A percentile compares a stretch with the other conserved stretches of the same genome.
Evolutionary conservation across 2,888 invertebrate genomes (phyloP).

Genomic region (Asteroscopus sphinx): DNA sequence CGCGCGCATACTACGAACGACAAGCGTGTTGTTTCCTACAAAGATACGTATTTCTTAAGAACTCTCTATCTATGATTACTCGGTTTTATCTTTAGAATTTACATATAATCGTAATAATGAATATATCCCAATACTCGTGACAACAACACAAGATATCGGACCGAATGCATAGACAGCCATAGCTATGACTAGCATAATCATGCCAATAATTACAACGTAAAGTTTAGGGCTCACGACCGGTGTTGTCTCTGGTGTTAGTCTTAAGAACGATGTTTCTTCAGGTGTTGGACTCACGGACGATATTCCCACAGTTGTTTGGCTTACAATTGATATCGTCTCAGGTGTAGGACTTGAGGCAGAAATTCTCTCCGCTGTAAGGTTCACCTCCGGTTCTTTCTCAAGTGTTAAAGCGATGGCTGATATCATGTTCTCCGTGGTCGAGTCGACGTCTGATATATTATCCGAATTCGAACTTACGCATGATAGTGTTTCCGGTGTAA

Average conservation of each 20-base stretch:
- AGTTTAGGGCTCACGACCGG: slow-evolving; percentile 55
- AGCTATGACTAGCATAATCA: slow-evolving; percentile 68
- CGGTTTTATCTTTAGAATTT: slow-evolving; percentile 40
- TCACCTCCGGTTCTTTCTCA: no score
- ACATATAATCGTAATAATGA: slow-evolving; percentile 45
- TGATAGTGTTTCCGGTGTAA: slow-evolving; percentile 20
- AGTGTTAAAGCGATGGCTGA: no score
- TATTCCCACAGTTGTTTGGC: slow-evolving; percentile 51
- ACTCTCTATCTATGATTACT: slow-evolving; percentile 7
- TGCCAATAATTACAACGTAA: slow-evolving; percentile 63
- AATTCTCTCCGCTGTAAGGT: slow-evolving; percentile 1
- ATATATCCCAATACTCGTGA: slow-evolving; percentile 58
- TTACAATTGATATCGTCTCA: background rate
- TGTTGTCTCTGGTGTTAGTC: slow-evolving; percentile 64
- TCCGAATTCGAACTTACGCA: no score
- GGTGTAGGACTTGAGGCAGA: background rate
- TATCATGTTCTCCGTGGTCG: no score
- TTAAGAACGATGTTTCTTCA: slow-evolving; percentile 59
- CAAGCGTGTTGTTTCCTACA: background rate
- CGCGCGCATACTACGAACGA: no score
- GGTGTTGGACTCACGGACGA: background rate
- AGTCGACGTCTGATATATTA: no score
- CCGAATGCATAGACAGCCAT: slow-evolving; percentile 68
- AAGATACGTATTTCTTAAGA: background rate
- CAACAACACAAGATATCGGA: slow-evolving; percentile 65